A percentile compares a stretch with the other conserved stretches of the same genome.
phyloP scores from a whole-genome alignment of 2,888 invertebrate species.

The Machimus rusticus region DNA sequence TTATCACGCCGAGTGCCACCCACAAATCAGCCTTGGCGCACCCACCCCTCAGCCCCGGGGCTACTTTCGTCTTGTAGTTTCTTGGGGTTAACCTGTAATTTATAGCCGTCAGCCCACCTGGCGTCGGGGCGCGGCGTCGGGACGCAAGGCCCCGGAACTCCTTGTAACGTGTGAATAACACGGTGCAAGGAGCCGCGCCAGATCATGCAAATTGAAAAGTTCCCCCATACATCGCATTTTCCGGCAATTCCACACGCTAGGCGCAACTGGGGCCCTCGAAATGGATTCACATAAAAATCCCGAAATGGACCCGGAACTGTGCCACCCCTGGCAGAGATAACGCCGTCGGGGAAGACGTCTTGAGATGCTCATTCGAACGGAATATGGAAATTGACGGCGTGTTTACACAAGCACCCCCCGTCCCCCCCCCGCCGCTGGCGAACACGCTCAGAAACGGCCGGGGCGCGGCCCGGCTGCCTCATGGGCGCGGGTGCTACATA shows the following conservation, averaged over 20 bases:
- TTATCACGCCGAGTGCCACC: background rate
- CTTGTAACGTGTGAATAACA: background rate
- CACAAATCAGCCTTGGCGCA: slow-evolving; percentile 25
- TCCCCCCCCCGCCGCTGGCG: background rate
- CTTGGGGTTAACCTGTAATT: background rate
- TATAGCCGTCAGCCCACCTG: background rate
- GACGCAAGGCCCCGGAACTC: background rate
- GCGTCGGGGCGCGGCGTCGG: background rate
- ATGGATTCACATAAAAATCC: slow-evolving; percentile 11
- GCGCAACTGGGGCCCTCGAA: background rate
- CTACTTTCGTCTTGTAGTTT: slow-evolving; percentile 8
- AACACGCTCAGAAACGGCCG: background rate
- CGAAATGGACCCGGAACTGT: background rate
- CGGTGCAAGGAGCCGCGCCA: background rate
- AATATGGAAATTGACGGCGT: slow-evolving; percentile 28
- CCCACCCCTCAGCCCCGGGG: too few species aligned
- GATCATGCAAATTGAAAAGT: slow-evolving; percentile 28
- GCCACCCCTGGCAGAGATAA: background rate
- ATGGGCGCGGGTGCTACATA: background rate
- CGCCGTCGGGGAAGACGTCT: background rate
- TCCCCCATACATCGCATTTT: background rate
- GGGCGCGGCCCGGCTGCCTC: background rate
- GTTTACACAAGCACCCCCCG: slow-evolving; percentile 2
- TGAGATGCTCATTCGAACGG: slow-evolving; percentile 4
- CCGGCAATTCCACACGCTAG: background rate